Percentiles rank a stretch among this genome's conserved stretches.
Conservation (phyloP, 1,140 invertebrate species). For the Archegozetes longisetosus region DNA sequence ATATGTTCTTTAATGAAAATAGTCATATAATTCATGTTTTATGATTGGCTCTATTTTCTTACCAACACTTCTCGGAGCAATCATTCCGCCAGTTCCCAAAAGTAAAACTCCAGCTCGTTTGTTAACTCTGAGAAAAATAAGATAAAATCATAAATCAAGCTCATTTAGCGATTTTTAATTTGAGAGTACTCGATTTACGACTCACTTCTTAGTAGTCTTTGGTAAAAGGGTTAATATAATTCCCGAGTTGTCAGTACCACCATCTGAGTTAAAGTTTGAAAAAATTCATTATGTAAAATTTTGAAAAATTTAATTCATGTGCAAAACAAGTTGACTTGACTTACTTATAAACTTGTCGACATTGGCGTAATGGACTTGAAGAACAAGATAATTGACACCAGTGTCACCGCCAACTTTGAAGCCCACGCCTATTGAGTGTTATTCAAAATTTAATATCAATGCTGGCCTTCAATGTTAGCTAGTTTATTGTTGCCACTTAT, state of each 20-base stretch:
- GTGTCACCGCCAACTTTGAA: slow-evolving; percentile 36
- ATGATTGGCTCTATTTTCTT: slow-evolving; percentile 11
- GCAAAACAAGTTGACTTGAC: slow-evolving; percentile 3
- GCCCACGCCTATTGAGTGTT: slow-evolving; percentile 30
- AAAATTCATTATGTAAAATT: no score
- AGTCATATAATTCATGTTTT: background rate
- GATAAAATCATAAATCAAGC: background rate
- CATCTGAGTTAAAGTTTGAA: slow-evolving; percentile 15
- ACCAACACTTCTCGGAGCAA: slow-evolving; percentile 43
- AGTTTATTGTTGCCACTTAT: no score
- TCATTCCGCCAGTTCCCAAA: slow-evolving; percentile 59
- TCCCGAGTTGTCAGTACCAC: slow-evolving; percentile 22
- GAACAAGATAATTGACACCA: slow-evolving; percentile 36
- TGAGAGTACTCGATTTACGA: no score
- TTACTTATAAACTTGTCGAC: slow-evolving; percentile 51
- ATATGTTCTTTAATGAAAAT: slow-evolving; percentile 41
- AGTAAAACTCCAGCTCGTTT: slow-evolving; percentile 75
- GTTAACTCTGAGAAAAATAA: slow-evolving; percentile 28
- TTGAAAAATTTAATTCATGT: background rate
- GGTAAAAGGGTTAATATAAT: slow-evolving; percentile 19
- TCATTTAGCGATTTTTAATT: no score
- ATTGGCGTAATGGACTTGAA: slow-evolving; percentile 85
- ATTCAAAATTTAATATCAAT: slow-evolving; percentile 11
- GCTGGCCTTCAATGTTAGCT: no score
- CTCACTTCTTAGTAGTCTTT: slow-evolving; percentile 16